Evolutionary conservation across 2,797 vertebrate genomes (phyloP).

Genomic region (Enteromius trimaculatus): DNA sequence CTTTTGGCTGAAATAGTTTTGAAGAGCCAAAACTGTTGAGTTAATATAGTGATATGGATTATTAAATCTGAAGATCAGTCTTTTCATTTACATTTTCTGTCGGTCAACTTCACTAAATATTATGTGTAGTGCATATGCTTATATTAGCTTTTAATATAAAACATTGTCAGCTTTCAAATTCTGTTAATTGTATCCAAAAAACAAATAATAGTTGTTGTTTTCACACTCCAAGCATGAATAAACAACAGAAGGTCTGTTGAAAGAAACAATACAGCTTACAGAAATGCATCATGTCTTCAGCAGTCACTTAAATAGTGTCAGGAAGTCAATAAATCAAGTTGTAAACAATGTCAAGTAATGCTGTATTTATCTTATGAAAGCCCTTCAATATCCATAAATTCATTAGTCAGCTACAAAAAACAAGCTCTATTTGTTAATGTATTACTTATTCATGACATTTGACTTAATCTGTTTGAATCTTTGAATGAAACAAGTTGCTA

Average conservation of each 20-base stretch:
- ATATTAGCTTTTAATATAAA: not conserved
- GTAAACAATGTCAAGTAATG: not conserved
- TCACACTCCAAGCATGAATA: not conserved
- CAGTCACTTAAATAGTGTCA: not conserved
- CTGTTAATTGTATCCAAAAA: not conserved
- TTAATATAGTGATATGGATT: not conserved
- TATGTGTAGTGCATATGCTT: not conserved
- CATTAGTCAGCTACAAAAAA: not conserved
- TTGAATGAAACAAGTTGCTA: not conserved
- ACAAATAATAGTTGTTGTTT: not conserved
- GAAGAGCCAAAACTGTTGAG: not conserved
- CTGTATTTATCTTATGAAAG: not conserved
- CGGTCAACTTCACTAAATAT: not conserved
- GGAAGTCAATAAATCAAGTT: not conserved
- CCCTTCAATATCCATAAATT: not conserved
- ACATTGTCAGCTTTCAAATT: not conserved
- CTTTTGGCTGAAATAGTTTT: not conserved
- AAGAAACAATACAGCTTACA: not conserved
- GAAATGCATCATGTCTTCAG: not conserved
- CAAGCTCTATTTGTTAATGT: not conserved
- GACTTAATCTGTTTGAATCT: not conserved
- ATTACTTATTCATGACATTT: not conserved
- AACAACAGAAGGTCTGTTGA: not conserved
- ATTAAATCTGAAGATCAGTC: not conserved
- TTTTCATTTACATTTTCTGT: not conserved